A percentile compares a stretch with the other conserved stretches of the same genome.
Conservation (phyloP, 2,797 vertebrate species). For the Bryconaethiops microstoma region DNA sequence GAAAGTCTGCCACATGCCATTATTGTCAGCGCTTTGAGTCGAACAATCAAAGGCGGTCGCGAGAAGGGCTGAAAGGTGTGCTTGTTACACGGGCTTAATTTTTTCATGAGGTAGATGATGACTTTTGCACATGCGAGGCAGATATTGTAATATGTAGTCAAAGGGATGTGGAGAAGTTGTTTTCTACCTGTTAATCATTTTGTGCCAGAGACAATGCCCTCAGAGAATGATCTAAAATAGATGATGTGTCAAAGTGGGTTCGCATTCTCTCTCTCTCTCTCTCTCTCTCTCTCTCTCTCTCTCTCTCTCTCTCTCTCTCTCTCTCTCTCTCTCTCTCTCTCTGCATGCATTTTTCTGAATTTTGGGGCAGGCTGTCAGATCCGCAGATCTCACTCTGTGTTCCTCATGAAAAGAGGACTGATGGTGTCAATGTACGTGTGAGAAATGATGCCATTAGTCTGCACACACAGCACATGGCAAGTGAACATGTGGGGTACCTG, state of each 20-base stretch:
- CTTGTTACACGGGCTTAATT: slow-evolving; percentile 34
- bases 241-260: slow-evolving; percentile 65
- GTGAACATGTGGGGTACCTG: neutral
- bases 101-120: slow-evolving; percentile 58
- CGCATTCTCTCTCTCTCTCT: slow-evolving; percentile 59
- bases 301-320: too few species aligned
- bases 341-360: slow-evolving; percentile 61
- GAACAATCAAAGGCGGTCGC: slow-evolving; percentile 44
- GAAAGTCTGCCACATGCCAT: slow-evolving; percentile 36
- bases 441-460: slow-evolving; percentile 9
- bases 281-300: too few species aligned
- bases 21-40: slow-evolving; percentile 33
- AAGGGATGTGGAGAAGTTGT: slow-evolving; percentile 61
- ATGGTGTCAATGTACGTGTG: slow-evolving; percentile 29
- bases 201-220: slow-evolving; percentile 57
- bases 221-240: slow-evolving; percentile 68
- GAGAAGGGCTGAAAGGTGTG: slow-evolving; percentile 24
- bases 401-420: slow-evolving; percentile 1
- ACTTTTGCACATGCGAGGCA: slow-evolving; percentile 56
- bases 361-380: slow-evolving; percentile 65
- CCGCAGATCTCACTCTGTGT: slow-evolving; percentile 60
- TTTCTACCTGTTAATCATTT: slow-evolving; percentile 69
- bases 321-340: slow-evolving; percentile 28
- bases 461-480: neutral
- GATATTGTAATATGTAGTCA: slow-evolving; percentile 58